Conservation (phyloP, 2,888 invertebrate genomes). For the Eumerus sabulonum region DNA sequence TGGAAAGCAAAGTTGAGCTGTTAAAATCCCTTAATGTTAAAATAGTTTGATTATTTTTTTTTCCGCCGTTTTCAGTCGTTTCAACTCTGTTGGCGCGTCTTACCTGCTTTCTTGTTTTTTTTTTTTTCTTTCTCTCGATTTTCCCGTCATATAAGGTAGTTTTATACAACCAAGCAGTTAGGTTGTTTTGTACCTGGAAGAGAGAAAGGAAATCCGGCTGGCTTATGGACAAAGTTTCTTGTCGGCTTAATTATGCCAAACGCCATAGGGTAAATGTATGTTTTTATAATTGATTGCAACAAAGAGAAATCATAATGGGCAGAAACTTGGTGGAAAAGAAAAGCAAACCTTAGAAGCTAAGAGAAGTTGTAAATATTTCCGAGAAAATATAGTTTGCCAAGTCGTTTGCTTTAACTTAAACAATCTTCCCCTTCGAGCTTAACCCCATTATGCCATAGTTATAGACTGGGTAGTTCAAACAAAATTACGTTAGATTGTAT, state of each 20-base stretch:
- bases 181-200: neutral
- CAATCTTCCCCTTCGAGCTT: no score
- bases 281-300: neutral
- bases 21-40: constrained; percentile 59
- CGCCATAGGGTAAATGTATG: constrained; percentile 14
- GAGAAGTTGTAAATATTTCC: no score
- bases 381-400: no score
- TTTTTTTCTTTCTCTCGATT: constrained; percentile 1
- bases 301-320: no score
- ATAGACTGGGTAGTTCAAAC: no score
- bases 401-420: no score
- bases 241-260: constrained; percentile 27
- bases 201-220: constrained; percentile 5
- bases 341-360: no score
- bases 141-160: neutral
- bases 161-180: no score
- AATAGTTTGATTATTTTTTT: constrained; percentile 46
- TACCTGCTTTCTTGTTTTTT: constrained; percentile 24
- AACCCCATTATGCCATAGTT: no score
- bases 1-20: constrained; percentile 56
- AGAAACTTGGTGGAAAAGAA: no score
- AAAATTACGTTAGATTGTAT: no score
- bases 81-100: constrained; percentile 15
- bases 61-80: constrained; percentile 7
- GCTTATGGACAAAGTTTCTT: constrained; percentile 42